Conservation (phyloP, 1,140 invertebrate genomes). For the Drosophila paulistorum region DNA sequence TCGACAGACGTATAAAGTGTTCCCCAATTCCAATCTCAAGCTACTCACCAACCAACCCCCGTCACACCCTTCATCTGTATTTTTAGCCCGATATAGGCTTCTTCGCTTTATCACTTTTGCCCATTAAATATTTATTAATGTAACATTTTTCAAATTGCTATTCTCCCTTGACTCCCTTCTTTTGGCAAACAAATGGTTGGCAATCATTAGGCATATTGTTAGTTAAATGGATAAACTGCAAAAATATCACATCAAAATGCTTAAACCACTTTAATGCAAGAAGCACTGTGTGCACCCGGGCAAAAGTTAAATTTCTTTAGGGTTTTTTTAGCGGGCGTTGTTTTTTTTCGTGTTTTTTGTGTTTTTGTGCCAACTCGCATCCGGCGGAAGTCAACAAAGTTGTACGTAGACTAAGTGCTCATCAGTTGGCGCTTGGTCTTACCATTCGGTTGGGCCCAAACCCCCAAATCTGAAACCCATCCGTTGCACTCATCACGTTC, state of each 20-base stretch:
- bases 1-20: constrained; percentile 32
- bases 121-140: constrained; percentile 53
- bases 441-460: neutral
- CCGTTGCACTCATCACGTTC: constrained; percentile 52
- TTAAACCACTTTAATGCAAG: neutral
- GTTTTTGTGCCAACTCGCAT: constrained; percentile 33
- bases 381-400: constrained; percentile 55
- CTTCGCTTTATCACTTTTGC: constrained; percentile 1
- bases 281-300: neutral
- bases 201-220: constrained; percentile 1
- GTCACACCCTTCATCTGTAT: neutral
- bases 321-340: neutral
- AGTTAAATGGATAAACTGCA: neutral
- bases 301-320: neutral
- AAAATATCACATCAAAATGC: neutral
- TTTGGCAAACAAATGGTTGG: neutral
- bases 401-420: constrained; percentile 53
- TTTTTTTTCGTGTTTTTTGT: neutral
- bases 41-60: neutral
- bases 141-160: constrained; percentile 43
- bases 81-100: neutral
- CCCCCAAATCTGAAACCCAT: constrained; percentile 5
- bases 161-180: neutral
- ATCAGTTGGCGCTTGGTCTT: constrained; percentile 34
- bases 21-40: neutral